phyloP scores from a whole-genome alignment of 1,140 invertebrate species.

The Drosophila serrata region DNA sequence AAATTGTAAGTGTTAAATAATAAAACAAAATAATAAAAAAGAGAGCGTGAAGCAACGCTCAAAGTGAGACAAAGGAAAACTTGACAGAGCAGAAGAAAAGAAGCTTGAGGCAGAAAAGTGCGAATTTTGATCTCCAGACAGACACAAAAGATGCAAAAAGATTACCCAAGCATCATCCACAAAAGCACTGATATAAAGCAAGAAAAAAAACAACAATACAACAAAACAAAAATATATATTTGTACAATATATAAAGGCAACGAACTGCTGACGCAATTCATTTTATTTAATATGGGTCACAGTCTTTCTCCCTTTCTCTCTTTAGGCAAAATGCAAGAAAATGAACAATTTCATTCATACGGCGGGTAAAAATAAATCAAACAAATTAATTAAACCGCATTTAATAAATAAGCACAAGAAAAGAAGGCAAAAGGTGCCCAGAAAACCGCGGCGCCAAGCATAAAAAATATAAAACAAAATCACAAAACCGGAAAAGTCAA shows the following conservation, averaged over 20 bases:
- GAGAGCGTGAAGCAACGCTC: constrained; percentile 18
- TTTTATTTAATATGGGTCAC: constrained; percentile 33
- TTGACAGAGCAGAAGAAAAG: constrained; percentile 21
- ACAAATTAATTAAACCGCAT: constrained; percentile 41
- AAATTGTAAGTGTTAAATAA: constrained; percentile 16
- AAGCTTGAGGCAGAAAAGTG: constrained; percentile 21
- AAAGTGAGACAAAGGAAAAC: constrained; percentile 29
- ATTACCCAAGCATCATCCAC: constrained; percentile 13
- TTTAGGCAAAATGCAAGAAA: constrained; percentile 30
- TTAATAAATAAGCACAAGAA: constrained; percentile 41
- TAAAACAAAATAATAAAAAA: constrained; percentile 2
- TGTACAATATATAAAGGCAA: constrained; percentile 13
- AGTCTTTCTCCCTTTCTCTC: constrained; percentile 2
- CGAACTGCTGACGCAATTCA: constrained; percentile 38
- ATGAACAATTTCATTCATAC: constrained; percentile 22
- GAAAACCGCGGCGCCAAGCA: constrained; percentile 47
- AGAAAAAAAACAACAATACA: constrained; percentile 27
- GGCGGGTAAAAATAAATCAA: constrained; percentile 29
- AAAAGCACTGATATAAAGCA: constrained; percentile 11
- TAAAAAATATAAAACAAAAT: constrained; percentile 30
- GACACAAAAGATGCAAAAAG: constrained; percentile 18
- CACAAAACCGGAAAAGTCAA: constrained; percentile 35
- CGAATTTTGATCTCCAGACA: constrained; percentile 17
- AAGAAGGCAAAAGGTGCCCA: constrained; percentile 15
- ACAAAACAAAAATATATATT: neutral